phyloP scores from a whole-genome alignment of 2,113 vertebrate genomes.

The Brachyhypopomus gauderio region DNA sequence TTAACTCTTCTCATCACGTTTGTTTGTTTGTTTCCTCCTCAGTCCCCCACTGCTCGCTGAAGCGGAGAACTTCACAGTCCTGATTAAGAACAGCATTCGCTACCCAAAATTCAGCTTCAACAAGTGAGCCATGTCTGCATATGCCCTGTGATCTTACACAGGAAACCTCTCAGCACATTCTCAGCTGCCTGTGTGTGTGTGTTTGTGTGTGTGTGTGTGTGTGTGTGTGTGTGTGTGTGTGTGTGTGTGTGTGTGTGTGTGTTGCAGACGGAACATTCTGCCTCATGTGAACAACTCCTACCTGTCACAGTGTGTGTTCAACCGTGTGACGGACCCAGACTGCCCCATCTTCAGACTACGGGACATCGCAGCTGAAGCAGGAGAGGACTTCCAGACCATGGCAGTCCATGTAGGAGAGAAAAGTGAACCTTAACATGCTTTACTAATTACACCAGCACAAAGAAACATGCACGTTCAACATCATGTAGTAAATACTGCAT shows the following conservation, averaged over 20 bases:
- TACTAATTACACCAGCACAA: too few species aligned
- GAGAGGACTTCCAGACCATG: slow-evolving; percentile 83
- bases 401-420: slow-evolving; percentile 76
- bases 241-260: not conserved
- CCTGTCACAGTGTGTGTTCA: slow-evolving; percentile 78
- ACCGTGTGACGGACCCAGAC: slow-evolving; percentile 73
- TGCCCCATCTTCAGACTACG: slow-evolving; percentile 85
- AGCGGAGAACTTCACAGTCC: slow-evolving; percentile 86
- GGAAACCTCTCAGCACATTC: too few species aligned
- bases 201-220: too few species aligned
- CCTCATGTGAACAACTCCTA: slow-evolving; percentile 73
- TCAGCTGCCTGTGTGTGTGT: too few species aligned
- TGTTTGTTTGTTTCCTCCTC: slow-evolving; percentile 39
- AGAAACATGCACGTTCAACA: too few species aligned
- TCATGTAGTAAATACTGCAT: too few species aligned
- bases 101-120: slow-evolving; percentile 86
- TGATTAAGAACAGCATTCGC: slow-evolving; percentile 88
- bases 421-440: not conserved
- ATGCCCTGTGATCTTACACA: not conserved
- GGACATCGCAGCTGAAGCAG: slow-evolving; percentile 72
- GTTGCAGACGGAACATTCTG: slow-evolving; percentile 82
- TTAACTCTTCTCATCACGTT: not conserved
- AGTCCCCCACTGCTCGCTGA: slow-evolving; percentile 79
- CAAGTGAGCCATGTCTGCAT: slow-evolving; percentile 72
- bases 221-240: too few species aligned